These are phyloP conservation scores for Anguilla anguilla DNA, from an alignment of 2,797 vertebrate species.

Conservation along the genomic window DNA sequence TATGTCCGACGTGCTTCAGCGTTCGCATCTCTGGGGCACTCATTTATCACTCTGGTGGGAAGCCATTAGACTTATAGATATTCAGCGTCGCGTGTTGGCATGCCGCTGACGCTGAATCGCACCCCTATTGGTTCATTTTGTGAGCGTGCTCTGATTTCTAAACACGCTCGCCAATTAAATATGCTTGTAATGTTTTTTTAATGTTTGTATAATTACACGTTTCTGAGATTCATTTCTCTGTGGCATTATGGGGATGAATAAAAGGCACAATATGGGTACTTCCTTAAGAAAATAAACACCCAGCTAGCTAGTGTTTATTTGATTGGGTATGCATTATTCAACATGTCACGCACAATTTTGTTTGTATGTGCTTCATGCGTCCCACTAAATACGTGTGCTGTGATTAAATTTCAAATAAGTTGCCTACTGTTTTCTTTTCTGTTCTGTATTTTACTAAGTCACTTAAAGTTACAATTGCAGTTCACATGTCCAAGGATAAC, in stretches of 20 bases:
- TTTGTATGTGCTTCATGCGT: background rate
- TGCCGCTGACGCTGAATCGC: background rate
- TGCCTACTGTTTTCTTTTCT: background rate
- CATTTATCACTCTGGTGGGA: conserved; percentile 34
- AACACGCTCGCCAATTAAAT: background rate
- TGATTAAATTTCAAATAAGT: background rate
- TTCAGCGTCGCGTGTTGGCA: background rate
- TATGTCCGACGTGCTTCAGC: background rate
- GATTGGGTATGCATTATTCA: background rate
- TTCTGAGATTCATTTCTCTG: background rate
- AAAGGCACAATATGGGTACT: background rate
- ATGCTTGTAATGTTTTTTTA: background rate
- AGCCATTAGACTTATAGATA: background rate
- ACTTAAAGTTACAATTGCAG: background rate
- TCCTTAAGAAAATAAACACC: background rate
- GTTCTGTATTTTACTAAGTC: background rate
- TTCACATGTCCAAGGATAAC: background rate
- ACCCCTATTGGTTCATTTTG: background rate
- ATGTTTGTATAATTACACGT: background rate
- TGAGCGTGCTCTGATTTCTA: background rate
- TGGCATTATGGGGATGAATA: background rate
- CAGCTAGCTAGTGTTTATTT: background rate
- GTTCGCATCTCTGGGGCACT: background rate
- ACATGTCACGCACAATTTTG: too few species aligned
- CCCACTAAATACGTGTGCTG: background rate